A percentile compares a stretch with the other conserved stretches of the same genome.
These are phyloP conservation scores for Sturnira hondurensis DNA, from an alignment of 2,113 vertebrate species.

Conservation along the genomic window DNA sequence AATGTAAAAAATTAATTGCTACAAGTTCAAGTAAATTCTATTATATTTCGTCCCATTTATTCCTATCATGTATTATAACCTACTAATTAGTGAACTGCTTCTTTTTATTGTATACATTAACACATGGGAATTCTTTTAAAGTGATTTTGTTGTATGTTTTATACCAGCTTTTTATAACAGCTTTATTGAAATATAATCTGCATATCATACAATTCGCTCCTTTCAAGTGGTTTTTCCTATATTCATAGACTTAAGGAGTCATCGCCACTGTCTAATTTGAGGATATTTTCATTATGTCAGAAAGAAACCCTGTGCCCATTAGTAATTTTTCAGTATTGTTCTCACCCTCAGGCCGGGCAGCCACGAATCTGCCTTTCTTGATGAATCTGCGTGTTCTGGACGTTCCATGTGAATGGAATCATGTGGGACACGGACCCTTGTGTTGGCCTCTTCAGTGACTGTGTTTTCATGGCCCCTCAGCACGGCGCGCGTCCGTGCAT, in stretches of 20 bases:
- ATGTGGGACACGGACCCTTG: too few species aligned
- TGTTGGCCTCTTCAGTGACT: too few species aligned
- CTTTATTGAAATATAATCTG: neutral
- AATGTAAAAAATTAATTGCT: neutral
- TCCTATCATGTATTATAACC: neutral
- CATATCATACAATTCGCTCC: neutral
- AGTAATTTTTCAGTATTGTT: neutral
- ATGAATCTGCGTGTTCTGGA: neutral
- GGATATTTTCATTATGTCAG: neutral
- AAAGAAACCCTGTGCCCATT: neutral
- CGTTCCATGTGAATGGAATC: fast-evolving
- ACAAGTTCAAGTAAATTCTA: neutral
- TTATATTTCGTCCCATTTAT: neutral
- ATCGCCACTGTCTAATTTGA: neutral
- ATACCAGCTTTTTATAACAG: neutral
- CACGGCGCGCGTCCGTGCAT: neutral
- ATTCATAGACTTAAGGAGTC: neutral
- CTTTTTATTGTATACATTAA: neutral
- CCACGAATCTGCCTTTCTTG: neutral
- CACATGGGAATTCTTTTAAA: neutral
- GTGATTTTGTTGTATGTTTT: neutral
- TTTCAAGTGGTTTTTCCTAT: neutral
- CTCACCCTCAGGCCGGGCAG: neutral
- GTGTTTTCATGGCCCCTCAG: neutral
- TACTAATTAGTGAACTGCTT: neutral